Conservation (phyloP, 1,140 invertebrate species). For the Drosophila teissieri region DNA sequence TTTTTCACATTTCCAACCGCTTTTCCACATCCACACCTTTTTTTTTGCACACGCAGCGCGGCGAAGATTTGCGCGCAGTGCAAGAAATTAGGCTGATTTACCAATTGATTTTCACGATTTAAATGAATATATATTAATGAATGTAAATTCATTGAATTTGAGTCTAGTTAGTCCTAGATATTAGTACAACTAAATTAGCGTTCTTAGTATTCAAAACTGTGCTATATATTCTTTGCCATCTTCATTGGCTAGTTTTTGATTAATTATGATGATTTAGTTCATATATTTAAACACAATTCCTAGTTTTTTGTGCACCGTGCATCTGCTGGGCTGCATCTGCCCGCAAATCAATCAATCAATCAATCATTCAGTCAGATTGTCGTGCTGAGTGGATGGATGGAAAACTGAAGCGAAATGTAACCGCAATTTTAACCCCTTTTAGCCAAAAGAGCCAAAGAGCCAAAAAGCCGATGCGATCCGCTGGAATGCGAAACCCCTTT, state of each 20-base stretch:
- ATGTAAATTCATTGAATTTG: too few species aligned
- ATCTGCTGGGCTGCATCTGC: constrained; percentile 10
- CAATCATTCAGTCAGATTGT: neutral
- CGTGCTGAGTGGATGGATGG: constrained; percentile 32
- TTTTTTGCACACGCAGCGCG: neutral
- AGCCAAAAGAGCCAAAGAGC: constrained; percentile 25
- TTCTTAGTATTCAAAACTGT: too few species aligned
- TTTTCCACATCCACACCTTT: neutral
- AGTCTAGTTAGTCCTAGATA: too few species aligned
- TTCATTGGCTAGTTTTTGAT: too few species aligned
- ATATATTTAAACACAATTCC: neutral
- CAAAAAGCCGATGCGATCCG: neutral
- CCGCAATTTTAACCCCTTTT: constrained; percentile 2
- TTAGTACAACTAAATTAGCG: too few species aligned
- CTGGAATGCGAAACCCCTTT: constrained; percentile 4
- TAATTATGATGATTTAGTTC: too few species aligned
- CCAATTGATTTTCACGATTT: too few species aligned
- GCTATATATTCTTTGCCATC: too few species aligned
- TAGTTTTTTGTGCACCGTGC: constrained; percentile 3
- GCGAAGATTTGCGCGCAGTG: constrained; percentile 1
- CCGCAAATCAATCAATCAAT: constrained; percentile 33
- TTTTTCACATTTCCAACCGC: neutral
- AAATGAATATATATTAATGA: too few species aligned
- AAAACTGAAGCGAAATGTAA: constrained; percentile 31
- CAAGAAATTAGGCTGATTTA: neutral